Conservation (phyloP, 1,140 invertebrate species). For the fruit fly (Drosophila melanogaster) region DNA sequence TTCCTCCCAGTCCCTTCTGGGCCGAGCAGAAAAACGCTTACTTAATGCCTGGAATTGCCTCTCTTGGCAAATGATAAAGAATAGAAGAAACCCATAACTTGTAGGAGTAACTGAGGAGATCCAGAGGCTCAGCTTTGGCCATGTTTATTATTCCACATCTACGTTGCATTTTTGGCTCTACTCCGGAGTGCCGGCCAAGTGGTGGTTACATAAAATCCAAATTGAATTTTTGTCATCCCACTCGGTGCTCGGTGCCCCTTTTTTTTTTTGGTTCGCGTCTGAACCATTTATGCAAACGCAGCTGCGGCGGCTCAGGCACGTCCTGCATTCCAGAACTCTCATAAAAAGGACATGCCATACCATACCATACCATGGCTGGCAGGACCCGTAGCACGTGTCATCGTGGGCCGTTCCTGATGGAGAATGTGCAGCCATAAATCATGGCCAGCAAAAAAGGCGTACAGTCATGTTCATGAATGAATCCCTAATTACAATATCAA, state of each 20-base stretch:
- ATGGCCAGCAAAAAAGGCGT: constrained; percentile 13
- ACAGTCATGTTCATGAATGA: constrained; percentile 42
- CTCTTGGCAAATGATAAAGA: constrained; percentile 17
- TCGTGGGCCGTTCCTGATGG: constrained; percentile 14
- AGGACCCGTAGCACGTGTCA: constrained; percentile 34
- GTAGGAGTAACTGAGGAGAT: constrained; percentile 52
- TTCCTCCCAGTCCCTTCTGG: not conserved
- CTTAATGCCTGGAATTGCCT: constrained; percentile 58
- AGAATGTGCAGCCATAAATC: constrained; percentile 60
- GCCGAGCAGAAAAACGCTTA: constrained; percentile 49
- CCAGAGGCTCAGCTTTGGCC: constrained; percentile 38
- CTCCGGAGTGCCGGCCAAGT: constrained; percentile 14
- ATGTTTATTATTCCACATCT: constrained; percentile 61
- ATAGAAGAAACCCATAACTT: constrained; percentile 61
- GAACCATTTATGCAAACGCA: constrained; percentile 76
- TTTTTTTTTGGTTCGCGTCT: constrained; percentile 29
- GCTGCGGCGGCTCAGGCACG: constrained; percentile 66
- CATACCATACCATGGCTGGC: not conserved
- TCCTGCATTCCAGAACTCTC: constrained; percentile 40
- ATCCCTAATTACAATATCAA: constrained; percentile 49
- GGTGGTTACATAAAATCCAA: constrained; percentile 64
- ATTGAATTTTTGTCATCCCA: constrained; percentile 71
- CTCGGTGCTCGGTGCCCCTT: constrained; percentile 1
- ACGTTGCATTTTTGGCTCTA: constrained; percentile 41
- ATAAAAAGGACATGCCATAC: constrained; percentile 33